Evolutionary conservation across 2,797 vertebrate genomes (phyloP).

Genomic region (Cossypha dichroa): DNA sequence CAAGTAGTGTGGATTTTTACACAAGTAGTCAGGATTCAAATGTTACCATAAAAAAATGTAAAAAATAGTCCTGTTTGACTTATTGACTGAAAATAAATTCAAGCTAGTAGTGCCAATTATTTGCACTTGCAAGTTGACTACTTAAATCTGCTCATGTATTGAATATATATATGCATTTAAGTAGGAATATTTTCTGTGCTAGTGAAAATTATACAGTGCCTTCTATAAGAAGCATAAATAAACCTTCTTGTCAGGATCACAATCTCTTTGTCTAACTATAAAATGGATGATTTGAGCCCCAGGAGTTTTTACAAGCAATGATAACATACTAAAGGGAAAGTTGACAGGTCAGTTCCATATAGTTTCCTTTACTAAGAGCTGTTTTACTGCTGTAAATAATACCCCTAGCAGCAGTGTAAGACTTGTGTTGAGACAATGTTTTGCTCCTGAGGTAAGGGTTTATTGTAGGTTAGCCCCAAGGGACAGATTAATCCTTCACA

Average conservation of each 20-base stretch:
- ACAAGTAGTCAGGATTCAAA: background rate
- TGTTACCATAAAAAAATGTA: background rate
- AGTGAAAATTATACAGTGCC: background rate
- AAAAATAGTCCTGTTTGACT: background rate
- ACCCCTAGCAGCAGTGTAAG: background rate
- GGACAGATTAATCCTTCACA: background rate
- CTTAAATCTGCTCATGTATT: background rate
- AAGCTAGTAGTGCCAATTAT: background rate
- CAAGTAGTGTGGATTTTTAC: background rate
- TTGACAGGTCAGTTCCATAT: background rate
- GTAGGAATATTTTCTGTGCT: background rate
- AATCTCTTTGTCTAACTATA: background rate
- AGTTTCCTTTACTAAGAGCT: background rate
- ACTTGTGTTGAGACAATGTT: background rate
- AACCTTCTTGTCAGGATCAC: background rate
- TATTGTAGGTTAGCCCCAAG: background rate
- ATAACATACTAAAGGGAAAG: background rate
- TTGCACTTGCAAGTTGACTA: rapidly evolving
- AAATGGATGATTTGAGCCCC: background rate
- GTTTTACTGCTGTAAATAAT: background rate
- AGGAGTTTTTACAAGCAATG: background rate
- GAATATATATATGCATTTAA: background rate
- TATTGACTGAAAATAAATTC: background rate
- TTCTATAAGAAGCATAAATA: background rate
- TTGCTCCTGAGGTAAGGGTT: background rate